A percentile compares a stretch with the other conserved stretches of the same genome.
Evolutionary conservation across 2,113 vertebrate species (phyloP).

Genomic region (Colinus virginianus): DNA sequence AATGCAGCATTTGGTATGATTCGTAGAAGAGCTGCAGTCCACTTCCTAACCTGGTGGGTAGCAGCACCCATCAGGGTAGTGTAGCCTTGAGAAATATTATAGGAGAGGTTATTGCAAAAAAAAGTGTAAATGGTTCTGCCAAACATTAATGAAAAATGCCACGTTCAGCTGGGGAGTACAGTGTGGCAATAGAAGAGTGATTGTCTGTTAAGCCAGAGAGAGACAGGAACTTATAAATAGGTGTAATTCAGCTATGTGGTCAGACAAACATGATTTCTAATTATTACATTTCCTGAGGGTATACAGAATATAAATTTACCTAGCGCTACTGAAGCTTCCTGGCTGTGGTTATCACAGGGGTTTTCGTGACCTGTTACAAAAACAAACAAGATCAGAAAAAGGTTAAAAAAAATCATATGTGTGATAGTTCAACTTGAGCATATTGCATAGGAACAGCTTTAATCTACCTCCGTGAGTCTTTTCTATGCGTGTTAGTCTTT

Average conservation of each 20-base stretch:
- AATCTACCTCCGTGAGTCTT: background rate
- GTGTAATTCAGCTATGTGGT: background rate
- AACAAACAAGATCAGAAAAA: background rate
- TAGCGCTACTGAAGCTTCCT: background rate
- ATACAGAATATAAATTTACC: background rate
- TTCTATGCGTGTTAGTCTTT: background rate
- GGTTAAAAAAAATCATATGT: background rate
- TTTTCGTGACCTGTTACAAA: background rate
- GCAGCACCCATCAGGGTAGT: background rate
- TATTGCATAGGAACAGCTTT: background rate
- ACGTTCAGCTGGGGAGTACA: background rate
- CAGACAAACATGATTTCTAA: background rate
- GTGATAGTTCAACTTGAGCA: background rate
- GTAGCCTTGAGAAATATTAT: background rate
- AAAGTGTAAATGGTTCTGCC: background rate
- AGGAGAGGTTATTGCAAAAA: background rate
- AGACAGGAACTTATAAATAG: background rate
- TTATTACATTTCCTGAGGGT: background rate
- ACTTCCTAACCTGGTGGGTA: background rate
- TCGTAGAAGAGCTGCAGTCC: background rate
- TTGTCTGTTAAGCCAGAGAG: background rate
- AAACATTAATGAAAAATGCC: fast-evolving
- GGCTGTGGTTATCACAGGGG: background rate
- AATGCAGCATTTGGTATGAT: background rate
- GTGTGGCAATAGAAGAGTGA: too few relatives aligned